phyloP scores from a whole-genome alignment of 2,797 vertebrate species.

The Melanotaenia boesemani region DNA sequence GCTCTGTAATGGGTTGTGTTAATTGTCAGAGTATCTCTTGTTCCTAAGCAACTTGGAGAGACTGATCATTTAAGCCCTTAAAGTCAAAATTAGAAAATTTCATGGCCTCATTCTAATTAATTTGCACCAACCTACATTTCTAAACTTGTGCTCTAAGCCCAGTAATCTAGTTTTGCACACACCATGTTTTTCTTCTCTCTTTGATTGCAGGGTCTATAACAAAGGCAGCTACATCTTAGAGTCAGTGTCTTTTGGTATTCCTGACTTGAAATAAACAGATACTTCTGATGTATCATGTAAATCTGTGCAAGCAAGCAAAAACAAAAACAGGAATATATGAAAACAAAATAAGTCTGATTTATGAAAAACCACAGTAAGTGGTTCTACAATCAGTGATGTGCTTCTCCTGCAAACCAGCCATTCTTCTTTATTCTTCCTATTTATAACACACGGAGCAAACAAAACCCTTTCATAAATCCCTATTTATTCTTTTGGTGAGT shows the following conservation, averaged over 20 bases:
- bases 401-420: conserved; percentile 25
- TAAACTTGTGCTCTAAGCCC: conserved; percentile 2
- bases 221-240: conserved; percentile 5
- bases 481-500: conserved; percentile 9
- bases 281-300: conserved; percentile 5
- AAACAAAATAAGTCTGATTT: conserved; percentile 1
- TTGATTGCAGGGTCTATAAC: conserved; percentile 17
- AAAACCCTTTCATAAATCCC: conserved; percentile 45
- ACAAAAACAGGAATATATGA: conserved; percentile 18
- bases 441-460: conserved; percentile 27
- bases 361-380: conserved; percentile 16
- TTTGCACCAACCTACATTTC: conserved; percentile 27
- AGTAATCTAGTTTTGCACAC: conserved; percentile 32
- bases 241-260: neutral
- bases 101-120: conserved; percentile 7
- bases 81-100: conserved; percentile 26
- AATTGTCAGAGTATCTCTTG: conserved; percentile 14
- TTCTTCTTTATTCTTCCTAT: conserved; percentile 36
- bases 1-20: neutral
- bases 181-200: neutral
- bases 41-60: conserved; percentile 20
- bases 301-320: conserved; percentile 24
- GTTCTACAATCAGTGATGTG: conserved; percentile 10
- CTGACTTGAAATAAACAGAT: conserved; percentile 19
- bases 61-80: conserved; percentile 63